These are phyloP conservation scores for Myopa testacea DNA, from an alignment of 2,888 invertebrate genomes.

Conservation along the genomic window DNA sequence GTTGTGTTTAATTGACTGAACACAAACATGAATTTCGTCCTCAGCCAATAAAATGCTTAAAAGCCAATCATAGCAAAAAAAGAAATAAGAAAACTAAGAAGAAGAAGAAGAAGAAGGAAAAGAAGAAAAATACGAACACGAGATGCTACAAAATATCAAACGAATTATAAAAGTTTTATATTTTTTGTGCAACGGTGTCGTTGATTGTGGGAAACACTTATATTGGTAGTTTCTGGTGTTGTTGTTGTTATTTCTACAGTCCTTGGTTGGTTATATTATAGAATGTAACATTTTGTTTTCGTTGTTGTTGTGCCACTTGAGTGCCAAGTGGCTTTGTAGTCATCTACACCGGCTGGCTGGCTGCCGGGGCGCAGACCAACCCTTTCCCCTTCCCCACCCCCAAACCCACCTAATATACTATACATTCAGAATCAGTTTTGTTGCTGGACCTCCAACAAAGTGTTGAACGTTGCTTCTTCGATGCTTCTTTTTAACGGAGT, in stretches of 20 bases:
- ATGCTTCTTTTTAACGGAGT: no score
- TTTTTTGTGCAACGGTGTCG: neutral
- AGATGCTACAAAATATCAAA: neutral
- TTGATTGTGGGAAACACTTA: neutral
- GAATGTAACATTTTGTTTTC: neutral
- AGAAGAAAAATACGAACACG: neutral
- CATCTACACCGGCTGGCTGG: neutral
- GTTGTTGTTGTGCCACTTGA: slow-evolving; percentile 16
- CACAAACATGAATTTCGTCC: slow-evolving; percentile 1
- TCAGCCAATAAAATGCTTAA: slow-evolving; percentile 20
- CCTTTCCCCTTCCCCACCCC: no score
- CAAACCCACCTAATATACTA: no score
- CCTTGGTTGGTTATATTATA: neutral
- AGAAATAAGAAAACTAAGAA: neutral
- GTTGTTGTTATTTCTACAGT: slow-evolving; percentile 3
- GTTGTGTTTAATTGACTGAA: slow-evolving; percentile 24
- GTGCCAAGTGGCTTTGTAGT: slow-evolving; percentile 22
- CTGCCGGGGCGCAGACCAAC: no score
- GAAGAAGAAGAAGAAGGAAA: neutral
- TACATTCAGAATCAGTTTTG: no score
- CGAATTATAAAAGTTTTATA: neutral
- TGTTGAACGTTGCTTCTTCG: no score
- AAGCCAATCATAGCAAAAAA: neutral
- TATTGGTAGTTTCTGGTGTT: neutral
- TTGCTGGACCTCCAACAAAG: no score